Conservation (phyloP, 1,140 invertebrate species). For the Eurytemora carolleeae region DNA sequence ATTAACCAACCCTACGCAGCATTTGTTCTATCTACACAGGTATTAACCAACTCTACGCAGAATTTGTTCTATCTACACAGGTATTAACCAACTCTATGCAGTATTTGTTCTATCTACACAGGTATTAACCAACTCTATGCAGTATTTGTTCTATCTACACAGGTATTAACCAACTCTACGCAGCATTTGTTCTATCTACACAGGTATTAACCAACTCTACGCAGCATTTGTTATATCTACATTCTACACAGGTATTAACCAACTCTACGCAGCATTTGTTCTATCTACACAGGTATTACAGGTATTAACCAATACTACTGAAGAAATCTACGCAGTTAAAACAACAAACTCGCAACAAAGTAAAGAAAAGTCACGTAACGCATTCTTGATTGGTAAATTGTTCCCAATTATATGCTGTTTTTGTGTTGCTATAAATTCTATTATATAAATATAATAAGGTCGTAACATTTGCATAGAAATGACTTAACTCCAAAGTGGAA, state of each 20-base stretch:
- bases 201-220: neutral
- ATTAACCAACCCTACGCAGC: constrained; percentile 40
- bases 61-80: constrained; percentile 53
- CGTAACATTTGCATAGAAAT: no score
- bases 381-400: no score
- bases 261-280: constrained; percentile 20
- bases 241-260: constrained; percentile 11
- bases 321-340: constrained; percentile 43
- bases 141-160: constrained; percentile 29
- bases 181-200: constrained; percentile 27
- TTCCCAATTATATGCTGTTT: no score
- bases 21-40: constrained; percentile 45
- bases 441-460: no score
- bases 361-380: constrained; percentile 54
- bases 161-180: constrained; percentile 25
- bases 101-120: constrained; percentile 28
- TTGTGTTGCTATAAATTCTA: no score
- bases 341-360: constrained; percentile 54
- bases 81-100: constrained; percentile 31
- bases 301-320: constrained; percentile 47
- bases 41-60: constrained; percentile 50
- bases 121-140: constrained; percentile 38
- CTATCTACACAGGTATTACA: constrained; percentile 27
- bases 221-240: neutral
- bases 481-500: no score